phyloP scores from a whole-genome alignment of 2,113 vertebrate genomes.

The Emydura subglobosa region DNA sequence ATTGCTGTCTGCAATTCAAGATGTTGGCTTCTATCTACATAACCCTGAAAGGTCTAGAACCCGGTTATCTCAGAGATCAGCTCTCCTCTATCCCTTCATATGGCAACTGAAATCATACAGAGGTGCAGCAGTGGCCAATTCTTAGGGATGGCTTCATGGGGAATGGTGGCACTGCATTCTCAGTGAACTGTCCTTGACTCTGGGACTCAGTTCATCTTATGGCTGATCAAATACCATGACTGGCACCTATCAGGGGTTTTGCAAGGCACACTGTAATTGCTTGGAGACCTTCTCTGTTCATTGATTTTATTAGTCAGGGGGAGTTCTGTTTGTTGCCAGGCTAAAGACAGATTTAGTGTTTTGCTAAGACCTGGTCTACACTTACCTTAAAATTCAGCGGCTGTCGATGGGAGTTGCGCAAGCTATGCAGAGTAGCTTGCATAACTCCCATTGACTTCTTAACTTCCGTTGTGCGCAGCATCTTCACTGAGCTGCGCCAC shows the following conservation, averaged over 20 bases:
- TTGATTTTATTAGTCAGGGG: constrained; percentile 33
- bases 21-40: background rate
- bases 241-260: background rate
- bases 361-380: background rate
- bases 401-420: too few relatives aligned
- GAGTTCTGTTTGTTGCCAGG: constrained; percentile 19
- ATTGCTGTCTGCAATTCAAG: background rate
- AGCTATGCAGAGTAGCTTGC: too few relatives aligned
- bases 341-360: constrained; percentile 28
- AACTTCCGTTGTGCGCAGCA: too few relatives aligned
- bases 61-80: background rate
- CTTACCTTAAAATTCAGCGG: too few relatives aligned
- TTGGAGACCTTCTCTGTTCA: constrained; percentile 3
- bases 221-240: background rate
- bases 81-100: background rate
- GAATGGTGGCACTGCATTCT: background rate
- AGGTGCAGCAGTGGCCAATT: too few relatives aligned
- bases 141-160: background rate
- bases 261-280: background rate
- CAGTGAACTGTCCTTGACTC: background rate
- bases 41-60: background rate
- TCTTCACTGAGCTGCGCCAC: too few relatives aligned
- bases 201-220: background rate
- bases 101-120: background rate
- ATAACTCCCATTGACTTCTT: too few relatives aligned